Percentiles rank a stretch among this genome's conserved stretches.
Evolutionary conservation across 2,888 invertebrate species (phyloP).

Genomic region (Melieria picta): DNA sequence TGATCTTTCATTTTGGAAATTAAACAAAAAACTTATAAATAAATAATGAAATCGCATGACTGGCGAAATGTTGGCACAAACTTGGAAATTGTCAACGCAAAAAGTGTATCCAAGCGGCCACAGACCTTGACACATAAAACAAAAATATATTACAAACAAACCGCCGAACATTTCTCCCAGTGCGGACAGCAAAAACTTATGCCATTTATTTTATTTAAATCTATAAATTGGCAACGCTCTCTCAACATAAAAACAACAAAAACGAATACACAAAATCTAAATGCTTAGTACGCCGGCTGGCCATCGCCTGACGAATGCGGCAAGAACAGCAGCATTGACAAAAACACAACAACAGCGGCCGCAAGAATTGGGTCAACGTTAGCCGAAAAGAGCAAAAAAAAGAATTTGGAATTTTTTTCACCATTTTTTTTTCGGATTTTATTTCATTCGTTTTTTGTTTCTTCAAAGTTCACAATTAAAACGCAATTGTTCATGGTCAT

Average conservation of each 20-base stretch:
- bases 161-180: background rate
- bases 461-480: constrained; percentile 19
- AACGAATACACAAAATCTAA: background rate
- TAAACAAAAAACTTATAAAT: too few species aligned
- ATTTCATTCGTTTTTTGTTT: too few species aligned
- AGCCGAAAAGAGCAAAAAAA: background rate
- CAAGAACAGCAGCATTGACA: background rate
- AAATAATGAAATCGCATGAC: too few species aligned
- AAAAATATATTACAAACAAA: background rate
- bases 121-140: too few species aligned
- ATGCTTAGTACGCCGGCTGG: too few species aligned
- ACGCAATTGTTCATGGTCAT: constrained; percentile 21
- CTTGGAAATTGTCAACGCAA: too few species aligned
- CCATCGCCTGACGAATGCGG: too few species aligned
- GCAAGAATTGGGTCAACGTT: constrained; percentile 26
- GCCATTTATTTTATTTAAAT: background rate
- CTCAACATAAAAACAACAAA: background rate
- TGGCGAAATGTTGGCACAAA: too few species aligned
- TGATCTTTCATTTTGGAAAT: too few species aligned
- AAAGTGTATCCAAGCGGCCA: too few species aligned
- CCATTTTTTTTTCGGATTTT: too few species aligned
- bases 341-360: background rate
- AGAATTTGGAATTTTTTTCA: constrained; percentile 7
- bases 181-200: background rate
- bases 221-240: background rate